Conservation (phyloP, 2,888 invertebrate genomes). For the Brachyptera putata region DNA sequence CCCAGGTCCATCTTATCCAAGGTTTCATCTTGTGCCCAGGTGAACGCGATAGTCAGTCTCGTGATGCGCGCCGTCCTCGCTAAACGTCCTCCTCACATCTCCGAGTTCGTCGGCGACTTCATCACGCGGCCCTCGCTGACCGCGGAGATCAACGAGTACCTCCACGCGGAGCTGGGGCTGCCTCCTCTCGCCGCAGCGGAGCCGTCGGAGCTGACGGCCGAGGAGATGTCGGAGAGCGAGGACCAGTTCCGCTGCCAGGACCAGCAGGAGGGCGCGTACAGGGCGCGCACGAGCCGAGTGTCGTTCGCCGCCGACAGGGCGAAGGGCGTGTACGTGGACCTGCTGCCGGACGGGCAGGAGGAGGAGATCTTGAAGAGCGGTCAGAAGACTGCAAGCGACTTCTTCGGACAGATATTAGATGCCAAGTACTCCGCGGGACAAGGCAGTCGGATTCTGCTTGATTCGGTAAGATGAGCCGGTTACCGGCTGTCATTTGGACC, state of each 20-base stretch:
- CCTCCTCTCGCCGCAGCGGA: not conserved
- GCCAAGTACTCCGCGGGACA: no score
- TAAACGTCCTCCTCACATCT: not conserved
- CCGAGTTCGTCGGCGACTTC: conserved; percentile 4
- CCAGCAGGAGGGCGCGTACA: not conserved
- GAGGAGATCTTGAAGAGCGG: no score
- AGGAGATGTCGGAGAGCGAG: not conserved
- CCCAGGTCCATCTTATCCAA: no score
- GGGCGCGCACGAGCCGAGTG: not conserved
- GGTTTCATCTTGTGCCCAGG: conserved; percentile 2
- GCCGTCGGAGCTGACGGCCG: not conserved
- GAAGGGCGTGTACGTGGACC: not conserved
- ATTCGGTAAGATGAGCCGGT: no score
- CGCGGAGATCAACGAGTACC: not conserved
- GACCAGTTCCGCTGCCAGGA: not conserved
- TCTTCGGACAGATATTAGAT: no score
- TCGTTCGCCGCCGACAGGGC: not conserved
- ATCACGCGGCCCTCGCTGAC: not conserved
- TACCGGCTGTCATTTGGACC: no score
- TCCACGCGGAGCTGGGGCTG: not conserved
- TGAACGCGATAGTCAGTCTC: conserved; percentile 7
- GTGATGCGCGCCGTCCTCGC: not conserved
- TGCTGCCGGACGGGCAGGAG: no score
- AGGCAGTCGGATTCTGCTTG: no score
- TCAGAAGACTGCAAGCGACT: no score